phyloP scores from a whole-genome alignment of 2,797 vertebrate species.

The Staurois parvus region DNA sequence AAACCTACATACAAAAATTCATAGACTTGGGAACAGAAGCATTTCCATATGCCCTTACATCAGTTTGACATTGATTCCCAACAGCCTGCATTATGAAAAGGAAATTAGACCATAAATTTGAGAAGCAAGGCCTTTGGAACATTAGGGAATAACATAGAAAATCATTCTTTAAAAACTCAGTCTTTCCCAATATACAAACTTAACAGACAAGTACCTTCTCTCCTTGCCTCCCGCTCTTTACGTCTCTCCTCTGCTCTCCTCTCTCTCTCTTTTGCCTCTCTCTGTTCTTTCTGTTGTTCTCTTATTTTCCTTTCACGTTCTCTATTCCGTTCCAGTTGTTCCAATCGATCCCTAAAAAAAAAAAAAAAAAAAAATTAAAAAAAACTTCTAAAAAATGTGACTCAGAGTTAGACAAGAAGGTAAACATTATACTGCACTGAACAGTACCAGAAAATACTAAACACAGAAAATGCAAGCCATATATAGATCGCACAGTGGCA shows the following conservation, averaged over 20 bases:
- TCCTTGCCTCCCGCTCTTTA: constrained; percentile 87
- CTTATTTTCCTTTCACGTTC: constrained; percentile 91
- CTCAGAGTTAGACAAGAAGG: neutral
- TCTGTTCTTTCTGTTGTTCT: constrained; percentile 92
- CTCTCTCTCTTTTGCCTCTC: constrained; percentile 92
- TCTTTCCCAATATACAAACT: too few species aligned
- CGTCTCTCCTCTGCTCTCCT: constrained; percentile 89
- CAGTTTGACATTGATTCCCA: too few species aligned
- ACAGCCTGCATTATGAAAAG: too few species aligned
- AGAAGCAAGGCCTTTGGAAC: too few species aligned
- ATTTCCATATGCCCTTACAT: too few species aligned
- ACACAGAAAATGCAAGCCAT: neutral
- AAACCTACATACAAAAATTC: too few species aligned
- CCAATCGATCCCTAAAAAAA: constrained; percentile 88
- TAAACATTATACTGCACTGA: neutral
- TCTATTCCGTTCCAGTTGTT: constrained; percentile 91
- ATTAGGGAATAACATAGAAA: too few species aligned
- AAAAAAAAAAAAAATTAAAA: neutral
- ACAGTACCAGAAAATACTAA: neutral
- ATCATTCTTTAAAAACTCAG: too few species aligned
- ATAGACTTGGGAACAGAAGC: too few species aligned
- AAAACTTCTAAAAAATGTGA: neutral
- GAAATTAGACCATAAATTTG: too few species aligned
- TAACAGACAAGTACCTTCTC: constrained; percentile 81
- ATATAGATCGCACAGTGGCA: neutral